Conservation (phyloP, 2,797 vertebrate species). For the Sardinella longiceps region DNA sequence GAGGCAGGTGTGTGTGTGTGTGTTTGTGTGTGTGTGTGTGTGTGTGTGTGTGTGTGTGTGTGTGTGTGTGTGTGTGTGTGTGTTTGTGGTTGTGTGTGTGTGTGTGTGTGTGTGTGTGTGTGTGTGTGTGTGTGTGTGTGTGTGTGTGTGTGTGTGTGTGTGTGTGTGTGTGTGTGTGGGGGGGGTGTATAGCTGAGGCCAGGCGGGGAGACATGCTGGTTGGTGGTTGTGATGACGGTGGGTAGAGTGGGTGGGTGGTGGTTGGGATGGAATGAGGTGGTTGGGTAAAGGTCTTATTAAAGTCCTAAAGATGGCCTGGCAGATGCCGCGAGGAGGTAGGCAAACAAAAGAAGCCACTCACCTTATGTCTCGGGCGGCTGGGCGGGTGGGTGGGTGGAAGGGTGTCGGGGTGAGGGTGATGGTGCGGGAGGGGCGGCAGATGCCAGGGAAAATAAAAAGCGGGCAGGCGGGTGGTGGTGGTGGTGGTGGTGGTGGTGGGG, state of each 20-base stretch:
- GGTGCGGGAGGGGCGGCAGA: constrained; percentile 41
- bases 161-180: neutral
- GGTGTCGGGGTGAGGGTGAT: too few relatives aligned
- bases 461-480: constrained; percentile 36
- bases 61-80: too few relatives aligned
- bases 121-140: too few relatives aligned
- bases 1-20: constrained; percentile 35
- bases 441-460: constrained; percentile 57
- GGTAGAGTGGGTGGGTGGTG: neutral
- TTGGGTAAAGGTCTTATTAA: constrained; percentile 58
- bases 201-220: constrained; percentile 27
- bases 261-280: neutral
- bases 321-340: constrained; percentile 57
- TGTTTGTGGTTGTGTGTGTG: too few relatives aligned
- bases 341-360: constrained; percentile 58
- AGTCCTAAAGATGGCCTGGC: constrained; percentile 62
- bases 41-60: too few relatives aligned
- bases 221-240: too few relatives aligned
- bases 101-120: too few relatives aligned
- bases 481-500: constrained; percentile 42
- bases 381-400: constrained; percentile 40
- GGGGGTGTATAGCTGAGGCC: neutral
- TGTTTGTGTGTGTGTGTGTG: too few relatives aligned
- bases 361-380: constrained; percentile 51
- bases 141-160: too few relatives aligned